These are phyloP conservation scores for Dascillus cervinus DNA, from an alignment of 2,888 invertebrate genomes.

Conservation along the genomic window DNA sequence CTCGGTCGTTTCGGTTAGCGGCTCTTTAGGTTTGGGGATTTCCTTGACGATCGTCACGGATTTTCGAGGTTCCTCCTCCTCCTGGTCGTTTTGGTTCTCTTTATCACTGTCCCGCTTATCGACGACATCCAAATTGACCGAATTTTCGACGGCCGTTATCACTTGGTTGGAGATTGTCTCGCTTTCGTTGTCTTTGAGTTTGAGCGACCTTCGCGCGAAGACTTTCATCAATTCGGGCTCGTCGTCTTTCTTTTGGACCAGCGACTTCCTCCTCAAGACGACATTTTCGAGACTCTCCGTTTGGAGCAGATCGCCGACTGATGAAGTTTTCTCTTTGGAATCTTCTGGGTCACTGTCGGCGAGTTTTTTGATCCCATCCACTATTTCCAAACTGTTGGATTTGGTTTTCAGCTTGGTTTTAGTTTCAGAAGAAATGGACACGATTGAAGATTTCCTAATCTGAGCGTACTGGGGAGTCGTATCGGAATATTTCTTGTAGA, in stretches of 20 bases:
- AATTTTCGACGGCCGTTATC: conserved; percentile 41
- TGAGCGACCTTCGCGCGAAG: conserved; percentile 71
- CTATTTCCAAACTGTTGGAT: conserved; percentile 49
- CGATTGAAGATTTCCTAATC: conserved; percentile 17
- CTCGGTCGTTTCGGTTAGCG: conserved; percentile 26
- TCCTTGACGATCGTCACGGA: conserved; percentile 6
- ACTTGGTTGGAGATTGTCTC: conserved; percentile 53
- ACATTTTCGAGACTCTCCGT: conserved; percentile 37
- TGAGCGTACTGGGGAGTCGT: conserved; percentile 9
- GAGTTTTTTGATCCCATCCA: conserved; percentile 38
- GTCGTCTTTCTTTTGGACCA: conserved; percentile 49
- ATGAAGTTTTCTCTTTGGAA: conserved; percentile 40
- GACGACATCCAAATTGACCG: conserved; percentile 35
- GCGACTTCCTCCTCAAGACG: conserved; percentile 50
- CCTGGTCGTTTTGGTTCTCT: conserved; percentile 54
- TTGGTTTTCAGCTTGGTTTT: conserved; percentile 46
- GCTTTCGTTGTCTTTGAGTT: conserved; percentile 64
- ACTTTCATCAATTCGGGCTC: conserved; percentile 77
- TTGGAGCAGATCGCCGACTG: conserved; percentile 36
- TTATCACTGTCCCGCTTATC: conserved; percentile 63
- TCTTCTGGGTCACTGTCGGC: conserved; percentile 25
- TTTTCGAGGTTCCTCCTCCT: conserved; percentile 41
- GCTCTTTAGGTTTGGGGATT: conserved; percentile 21
- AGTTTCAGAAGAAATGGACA: conserved; percentile 17
- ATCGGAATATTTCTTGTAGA: conserved; percentile 18